Evolutionary conservation across 1,140 invertebrate genomes (phyloP).

Genomic region (Vollenhovia emeryi): DNA sequence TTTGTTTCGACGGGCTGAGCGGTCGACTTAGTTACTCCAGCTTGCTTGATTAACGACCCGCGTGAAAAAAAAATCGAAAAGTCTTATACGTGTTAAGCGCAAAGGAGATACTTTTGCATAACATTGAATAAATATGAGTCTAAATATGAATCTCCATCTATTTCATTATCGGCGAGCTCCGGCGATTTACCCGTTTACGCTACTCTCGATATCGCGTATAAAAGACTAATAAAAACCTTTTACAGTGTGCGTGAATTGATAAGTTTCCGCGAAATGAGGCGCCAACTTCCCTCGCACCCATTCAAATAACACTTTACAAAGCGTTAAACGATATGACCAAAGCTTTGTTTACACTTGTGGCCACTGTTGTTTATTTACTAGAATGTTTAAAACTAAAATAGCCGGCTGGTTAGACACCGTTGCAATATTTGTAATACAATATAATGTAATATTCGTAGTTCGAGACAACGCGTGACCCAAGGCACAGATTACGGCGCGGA

Average conservation of each 20-base stretch:
- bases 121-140: conserved; percentile 11
- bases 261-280: too few species aligned
- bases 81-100: neutral
- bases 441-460: neutral
- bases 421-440: neutral
- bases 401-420: neutral
- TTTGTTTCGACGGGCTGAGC: neutral
- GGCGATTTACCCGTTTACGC: neutral
- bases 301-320: too few species aligned
- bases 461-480: conserved; percentile 7
- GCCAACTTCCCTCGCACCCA: too few species aligned
- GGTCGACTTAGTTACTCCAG: neutral
- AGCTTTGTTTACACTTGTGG: too few species aligned
- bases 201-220: neutral
- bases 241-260: too few species aligned
- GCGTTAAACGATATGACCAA: too few species aligned
- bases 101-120: neutral
- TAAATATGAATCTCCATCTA: neutral
- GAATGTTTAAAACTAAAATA: neutral
- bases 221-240: neutral
- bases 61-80: neutral
- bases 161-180: neutral
- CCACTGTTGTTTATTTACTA: neutral
- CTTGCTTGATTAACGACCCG: neutral
- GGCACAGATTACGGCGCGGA: neutral